Conservation (phyloP, 2,113 vertebrate species). For the Apteryx owenii region DNA sequence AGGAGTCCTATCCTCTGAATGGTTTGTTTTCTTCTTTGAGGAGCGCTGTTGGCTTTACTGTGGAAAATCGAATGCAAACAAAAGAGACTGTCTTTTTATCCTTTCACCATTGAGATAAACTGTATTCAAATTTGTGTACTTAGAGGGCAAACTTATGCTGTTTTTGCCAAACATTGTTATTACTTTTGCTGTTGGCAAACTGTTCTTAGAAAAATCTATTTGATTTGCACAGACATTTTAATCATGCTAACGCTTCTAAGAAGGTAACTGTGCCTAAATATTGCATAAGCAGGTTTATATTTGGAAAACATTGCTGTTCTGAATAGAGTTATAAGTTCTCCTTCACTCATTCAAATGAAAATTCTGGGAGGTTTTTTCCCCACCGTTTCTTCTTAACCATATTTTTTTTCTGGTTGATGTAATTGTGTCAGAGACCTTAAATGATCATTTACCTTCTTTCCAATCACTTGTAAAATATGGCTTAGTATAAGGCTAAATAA, state of each 20-base stretch:
- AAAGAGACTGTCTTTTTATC: neutral
- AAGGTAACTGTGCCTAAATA: neutral
- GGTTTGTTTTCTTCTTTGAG: too few relatives aligned
- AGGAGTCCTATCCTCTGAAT: neutral
- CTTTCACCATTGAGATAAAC: neutral
- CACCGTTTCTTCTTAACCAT: neutral
- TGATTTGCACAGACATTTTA: neutral
- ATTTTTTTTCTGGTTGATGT: neutral
- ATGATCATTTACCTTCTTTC: neutral
- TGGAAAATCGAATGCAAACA: neutral
- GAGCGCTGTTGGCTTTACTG: too few relatives aligned
- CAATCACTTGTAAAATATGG: neutral
- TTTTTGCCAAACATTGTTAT: neutral
- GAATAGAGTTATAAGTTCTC: neutral
- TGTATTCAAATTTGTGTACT: neutral
- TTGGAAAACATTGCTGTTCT: neutral
- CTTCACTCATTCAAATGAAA: neutral
- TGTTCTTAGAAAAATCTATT: neutral
- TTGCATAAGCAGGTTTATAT: neutral
- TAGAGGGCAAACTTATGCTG: neutral
- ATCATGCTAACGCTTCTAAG: neutral
- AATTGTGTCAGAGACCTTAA: neutral
- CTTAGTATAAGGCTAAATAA: neutral
- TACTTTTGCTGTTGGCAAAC: neutral
- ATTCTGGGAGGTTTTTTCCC: neutral